phyloP scores from a whole-genome alignment of 2,797 vertebrate species.

The Nasua narica region DNA sequence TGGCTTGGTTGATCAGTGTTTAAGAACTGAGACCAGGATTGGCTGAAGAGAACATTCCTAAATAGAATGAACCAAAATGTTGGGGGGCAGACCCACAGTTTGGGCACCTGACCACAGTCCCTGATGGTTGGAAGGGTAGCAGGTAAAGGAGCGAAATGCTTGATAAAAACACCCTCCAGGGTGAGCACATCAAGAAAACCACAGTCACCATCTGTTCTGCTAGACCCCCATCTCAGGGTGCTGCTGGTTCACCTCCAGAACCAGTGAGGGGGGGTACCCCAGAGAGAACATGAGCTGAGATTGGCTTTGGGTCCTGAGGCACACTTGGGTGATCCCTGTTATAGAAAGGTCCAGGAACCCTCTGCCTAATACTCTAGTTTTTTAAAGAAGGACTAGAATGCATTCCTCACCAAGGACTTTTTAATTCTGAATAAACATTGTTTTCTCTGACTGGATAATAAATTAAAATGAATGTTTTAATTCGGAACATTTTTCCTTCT shows the following conservation, averaged over 20 bases:
- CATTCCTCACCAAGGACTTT: not conserved
- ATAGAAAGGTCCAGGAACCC: not conserved
- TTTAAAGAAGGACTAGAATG: not conserved
- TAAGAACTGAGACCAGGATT: not conserved
- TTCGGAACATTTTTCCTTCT: not conserved
- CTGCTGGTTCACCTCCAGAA: not conserved
- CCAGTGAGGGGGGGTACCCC: accelerated
- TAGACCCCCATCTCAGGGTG: too few relatives aligned
- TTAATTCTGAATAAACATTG: not conserved
- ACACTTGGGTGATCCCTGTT: not conserved
- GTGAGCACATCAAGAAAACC: not conserved
- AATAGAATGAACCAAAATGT: not conserved
- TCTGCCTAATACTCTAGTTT: not conserved
- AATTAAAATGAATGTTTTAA: not conserved
- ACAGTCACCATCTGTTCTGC: not conserved
- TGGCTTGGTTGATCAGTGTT: not conserved
- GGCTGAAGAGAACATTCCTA: not conserved
- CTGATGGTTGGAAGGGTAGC: not conserved
- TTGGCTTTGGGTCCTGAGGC: not conserved
- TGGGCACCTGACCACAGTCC: not conserved
- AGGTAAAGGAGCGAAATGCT: not conserved
- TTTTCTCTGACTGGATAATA: not conserved
- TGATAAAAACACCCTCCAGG: not conserved
- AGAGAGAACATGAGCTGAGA: not conserved
- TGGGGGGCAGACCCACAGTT: not conserved